Evolutionary conservation across 2,797 vertebrate genomes (phyloP), one percentile per base, ranked within the genome.

Genomic region (Dipus sagitta): DNA sequence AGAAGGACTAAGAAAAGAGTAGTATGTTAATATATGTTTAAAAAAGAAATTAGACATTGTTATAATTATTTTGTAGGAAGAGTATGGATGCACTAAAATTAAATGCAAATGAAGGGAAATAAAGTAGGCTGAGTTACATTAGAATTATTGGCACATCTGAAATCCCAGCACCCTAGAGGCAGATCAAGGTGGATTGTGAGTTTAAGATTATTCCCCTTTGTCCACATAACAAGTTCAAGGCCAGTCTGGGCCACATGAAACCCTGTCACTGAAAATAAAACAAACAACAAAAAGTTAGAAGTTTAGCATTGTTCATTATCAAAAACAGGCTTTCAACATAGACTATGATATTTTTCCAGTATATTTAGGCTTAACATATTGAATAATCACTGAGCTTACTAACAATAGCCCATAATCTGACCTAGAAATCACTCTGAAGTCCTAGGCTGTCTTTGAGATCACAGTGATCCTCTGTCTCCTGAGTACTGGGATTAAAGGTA

Each of bases 41-140:
- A 26, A 21, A 30, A 72, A 91, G 86, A 85, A 81, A 32, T 76
- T 92, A 68, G n/a, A n/a, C 14, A 28, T 76, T 87, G 38, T 84
- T 86, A 24, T 79, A 78, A 64, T 52, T 64, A 79, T 65, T 88
- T 60, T 54, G 30, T 60, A 78, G n/a, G 60, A 86, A 83, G 21
- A 91, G 21, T 91, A 23, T 74, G 47, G 62, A 23, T 60, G 28
- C 11, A 68, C 23, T 83, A 77, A 76, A 76, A 68, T 30, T 83
- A 77, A 76, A 76, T 58, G 12, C 10, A 75, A 74, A 21, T 76
- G 14, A 85, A 81, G 60, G 60, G 12, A 82, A 82, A 18, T 34
- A 74, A 52, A 64, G 74, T 62, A 62, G 13, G 13, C 47, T 21
- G 13, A 30, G 1, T 4, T 64, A 17, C 6, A 30, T 42, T 64